phyloP scores from a whole-genome alignment of 2,888 invertebrate genomes.

The Monoplex corrugatus region DNA sequence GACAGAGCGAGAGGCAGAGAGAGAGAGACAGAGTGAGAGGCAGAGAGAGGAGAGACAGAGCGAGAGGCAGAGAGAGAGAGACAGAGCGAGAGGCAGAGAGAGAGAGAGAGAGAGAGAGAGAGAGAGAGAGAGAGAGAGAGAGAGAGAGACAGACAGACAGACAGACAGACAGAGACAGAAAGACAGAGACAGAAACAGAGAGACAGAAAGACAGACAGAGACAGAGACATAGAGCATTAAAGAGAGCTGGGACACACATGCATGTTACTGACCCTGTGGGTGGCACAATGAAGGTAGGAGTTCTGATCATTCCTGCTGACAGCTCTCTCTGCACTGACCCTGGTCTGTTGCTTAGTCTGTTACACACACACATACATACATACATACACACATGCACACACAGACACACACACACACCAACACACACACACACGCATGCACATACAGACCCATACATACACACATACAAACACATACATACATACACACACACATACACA shows the following conservation, averaged over 20 bases:
- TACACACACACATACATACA: not conserved
- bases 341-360: slow-evolving; percentile 55
- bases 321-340: slow-evolving; percentile 53
- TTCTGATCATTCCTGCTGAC: slow-evolving; percentile 45
- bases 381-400: no score
- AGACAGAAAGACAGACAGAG: not conserved
- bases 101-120: slow-evolving; percentile 4
- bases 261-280: slow-evolving; percentile 7
- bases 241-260: not conserved
- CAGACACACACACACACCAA: no score
- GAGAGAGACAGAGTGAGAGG: no score
- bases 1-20: no score
- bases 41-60: no score
- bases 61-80: no score
- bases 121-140: not conserved
- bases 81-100: not conserved
- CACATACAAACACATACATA: no score
- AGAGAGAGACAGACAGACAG: not conserved
- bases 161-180: not conserved
- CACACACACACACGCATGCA: no score
- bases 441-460: no score
- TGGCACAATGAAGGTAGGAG: slow-evolving; percentile 23
- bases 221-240: not conserved
- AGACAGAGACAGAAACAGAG: not conserved
- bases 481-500: no score